Percentiles rank a stretch among this genome's conserved stretches.
These are phyloP conservation scores for Nomada fucata DNA, from an alignment of 2,888 invertebrate genomes.

Conservation along the genomic window DNA sequence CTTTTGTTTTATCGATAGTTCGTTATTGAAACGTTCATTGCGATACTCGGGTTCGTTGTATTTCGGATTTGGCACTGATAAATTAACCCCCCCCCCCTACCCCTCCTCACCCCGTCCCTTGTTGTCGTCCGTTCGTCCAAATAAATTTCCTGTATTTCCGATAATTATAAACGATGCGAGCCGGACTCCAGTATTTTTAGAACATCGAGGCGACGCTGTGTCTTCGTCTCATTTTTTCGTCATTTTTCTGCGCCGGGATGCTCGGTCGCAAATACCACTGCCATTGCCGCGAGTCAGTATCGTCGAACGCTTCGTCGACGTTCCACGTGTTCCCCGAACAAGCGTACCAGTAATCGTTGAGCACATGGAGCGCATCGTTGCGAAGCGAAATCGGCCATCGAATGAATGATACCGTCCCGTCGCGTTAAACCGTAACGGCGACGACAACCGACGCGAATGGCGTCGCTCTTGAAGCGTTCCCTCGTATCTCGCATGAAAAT, in stretches of 20 bases:
- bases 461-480: not conserved
- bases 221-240: too few species aligned
- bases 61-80: not conserved
- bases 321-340: not conserved
- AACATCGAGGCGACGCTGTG: too few species aligned
- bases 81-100: too few species aligned
- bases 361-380: not conserved
- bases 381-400: not conserved
- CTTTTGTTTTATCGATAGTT: not conserved
- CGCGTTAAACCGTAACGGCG: not conserved
- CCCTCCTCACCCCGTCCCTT: too few species aligned
- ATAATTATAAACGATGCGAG: too few species aligned
- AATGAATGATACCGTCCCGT: not conserved
- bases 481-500: not conserved
- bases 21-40: not conserved
- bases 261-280: not conserved
- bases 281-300: not conserved
- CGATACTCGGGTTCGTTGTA: not conserved
- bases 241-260: not conserved
- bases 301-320: too few species aligned
- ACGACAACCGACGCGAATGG: conserved; percentile 3
- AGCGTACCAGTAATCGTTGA: not conserved
- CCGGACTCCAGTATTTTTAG: too few species aligned
- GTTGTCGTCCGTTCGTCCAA: too few species aligned
- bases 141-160: too few species aligned